These are phyloP conservation scores for Caenorhabditis macrosperma DNA, from an alignment of 2,888 invertebrate genomes.

Conservation along the genomic window DNA sequence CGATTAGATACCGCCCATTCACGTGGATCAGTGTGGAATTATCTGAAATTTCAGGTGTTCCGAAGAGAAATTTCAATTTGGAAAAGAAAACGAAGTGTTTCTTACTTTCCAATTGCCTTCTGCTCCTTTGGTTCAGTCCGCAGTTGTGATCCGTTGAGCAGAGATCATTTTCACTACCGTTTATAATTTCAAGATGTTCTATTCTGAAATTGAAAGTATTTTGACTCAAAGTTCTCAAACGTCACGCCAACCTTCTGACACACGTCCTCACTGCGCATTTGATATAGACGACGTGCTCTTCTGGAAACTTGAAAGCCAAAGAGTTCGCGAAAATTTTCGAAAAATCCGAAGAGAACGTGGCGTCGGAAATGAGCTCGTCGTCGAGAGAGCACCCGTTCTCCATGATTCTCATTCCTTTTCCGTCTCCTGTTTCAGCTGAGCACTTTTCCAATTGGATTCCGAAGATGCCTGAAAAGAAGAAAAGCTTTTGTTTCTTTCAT, in stretches of 20 bases:
- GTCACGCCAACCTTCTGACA: constrained; percentile 15
- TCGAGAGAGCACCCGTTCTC: constrained; percentile 54
- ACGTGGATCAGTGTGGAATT: constrained; percentile 34
- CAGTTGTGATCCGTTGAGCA: constrained; percentile 14
- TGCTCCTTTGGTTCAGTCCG: constrained; percentile 12
- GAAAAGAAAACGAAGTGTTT: not conserved
- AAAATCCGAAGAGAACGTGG: constrained; percentile 3
- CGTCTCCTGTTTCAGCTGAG: constrained; percentile 39
- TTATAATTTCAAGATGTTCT: constrained; percentile 34
- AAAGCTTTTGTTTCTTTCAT: not conserved
- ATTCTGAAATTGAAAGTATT: constrained; percentile 8
- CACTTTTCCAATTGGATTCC: constrained; percentile 45
- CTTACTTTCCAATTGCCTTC: constrained; percentile 22
- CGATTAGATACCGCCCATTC: constrained; percentile 32
- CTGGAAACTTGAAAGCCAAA: constrained; percentile 49
- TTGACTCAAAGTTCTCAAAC: not conserved
- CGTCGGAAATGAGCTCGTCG: constrained; percentile 50
- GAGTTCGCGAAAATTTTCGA: constrained; percentile 44
- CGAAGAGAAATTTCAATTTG: not conserved
- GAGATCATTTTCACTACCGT: constrained; percentile 26
- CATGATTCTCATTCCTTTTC: constrained; percentile 50
- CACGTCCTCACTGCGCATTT: constrained; percentile 35
- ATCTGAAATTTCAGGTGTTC: no score
- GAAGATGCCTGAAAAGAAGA: constrained; percentile 34
- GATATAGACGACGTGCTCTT: constrained; percentile 38